Conservation (phyloP, 2,113 vertebrate genomes). For the Paratilapia polleni region DNA sequence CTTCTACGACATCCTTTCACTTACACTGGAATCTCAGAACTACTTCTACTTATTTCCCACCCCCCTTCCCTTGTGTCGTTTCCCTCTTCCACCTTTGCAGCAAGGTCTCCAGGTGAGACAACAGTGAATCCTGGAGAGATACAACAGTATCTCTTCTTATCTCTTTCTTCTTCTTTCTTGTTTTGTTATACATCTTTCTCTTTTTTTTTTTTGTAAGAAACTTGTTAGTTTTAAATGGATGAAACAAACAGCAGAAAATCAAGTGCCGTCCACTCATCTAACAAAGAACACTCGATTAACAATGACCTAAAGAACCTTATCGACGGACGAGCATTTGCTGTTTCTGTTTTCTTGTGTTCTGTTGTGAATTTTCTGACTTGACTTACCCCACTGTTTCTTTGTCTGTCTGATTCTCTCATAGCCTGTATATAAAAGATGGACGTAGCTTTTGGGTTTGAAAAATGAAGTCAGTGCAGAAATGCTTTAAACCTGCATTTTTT, state of each 20-base stretch:
- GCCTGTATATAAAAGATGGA: not conserved
- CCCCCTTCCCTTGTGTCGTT: constrained; percentile 19
- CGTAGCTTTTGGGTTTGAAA: not conserved
- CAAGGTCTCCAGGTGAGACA: constrained; percentile 78
- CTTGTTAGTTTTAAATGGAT: not conserved
- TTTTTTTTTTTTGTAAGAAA: constrained; percentile 7
- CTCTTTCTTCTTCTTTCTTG: not conserved
- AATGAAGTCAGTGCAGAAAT: too few relatives aligned
- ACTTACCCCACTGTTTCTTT: constrained; percentile 32
- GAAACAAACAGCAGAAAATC: constrained; percentile 45
- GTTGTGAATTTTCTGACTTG: not conserved
- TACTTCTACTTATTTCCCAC: not conserved
- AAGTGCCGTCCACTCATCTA: constrained; percentile 46
- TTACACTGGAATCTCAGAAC: constrained; percentile 8
- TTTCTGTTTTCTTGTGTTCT: constrained; percentile 43
- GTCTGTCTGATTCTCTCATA: constrained; percentile 1
- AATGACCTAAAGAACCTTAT: not conserved
- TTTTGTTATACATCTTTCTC: not conserved
- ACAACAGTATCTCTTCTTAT: constrained; percentile 31
- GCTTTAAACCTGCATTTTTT: not conserved
- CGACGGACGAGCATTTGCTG: constrained; percentile 50
- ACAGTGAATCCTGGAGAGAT: constrained; percentile 58
- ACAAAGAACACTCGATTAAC: constrained; percentile 18
- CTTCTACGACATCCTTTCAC: constrained; percentile 13
- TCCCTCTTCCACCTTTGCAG: constrained; percentile 58